Percentiles rank a stretch among this genome's conserved stretches.
phyloP scores from a whole-genome alignment of 2,113 vertebrate genomes.

The Empidonax alnorum region DNA sequence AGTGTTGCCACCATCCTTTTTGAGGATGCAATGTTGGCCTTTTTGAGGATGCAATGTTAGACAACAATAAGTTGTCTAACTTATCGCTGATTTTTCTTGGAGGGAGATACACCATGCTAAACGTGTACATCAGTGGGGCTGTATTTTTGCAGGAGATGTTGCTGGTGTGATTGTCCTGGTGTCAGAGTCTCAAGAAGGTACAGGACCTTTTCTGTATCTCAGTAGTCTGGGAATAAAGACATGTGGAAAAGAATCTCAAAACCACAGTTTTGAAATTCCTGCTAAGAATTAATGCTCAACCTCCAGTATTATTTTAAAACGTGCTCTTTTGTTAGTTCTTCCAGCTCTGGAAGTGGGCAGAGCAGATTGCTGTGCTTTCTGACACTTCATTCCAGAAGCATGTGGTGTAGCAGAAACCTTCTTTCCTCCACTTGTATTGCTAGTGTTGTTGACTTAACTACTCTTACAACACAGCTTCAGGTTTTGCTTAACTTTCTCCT shows the following conservation, averaged over 20 bases:
- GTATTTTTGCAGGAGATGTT: background rate
- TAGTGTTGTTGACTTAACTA: background rate
- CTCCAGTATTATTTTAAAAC: background rate
- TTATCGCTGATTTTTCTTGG: background rate
- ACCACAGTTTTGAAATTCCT: background rate
- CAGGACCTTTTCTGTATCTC: background rate
- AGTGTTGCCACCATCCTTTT: background rate
- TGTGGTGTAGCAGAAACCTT: background rate
- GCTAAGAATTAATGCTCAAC: background rate
- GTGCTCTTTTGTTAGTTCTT: background rate
- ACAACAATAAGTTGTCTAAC: background rate
- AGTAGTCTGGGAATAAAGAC: background rate
- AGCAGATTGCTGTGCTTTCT: background rate
- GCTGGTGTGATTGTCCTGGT: background rate
- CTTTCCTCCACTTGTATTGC: background rate
- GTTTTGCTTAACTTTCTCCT: background rate
- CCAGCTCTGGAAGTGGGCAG: background rate
- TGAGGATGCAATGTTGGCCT: background rate
- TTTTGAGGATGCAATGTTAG: background rate
- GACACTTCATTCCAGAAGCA: background rate
- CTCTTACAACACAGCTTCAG: background rate
- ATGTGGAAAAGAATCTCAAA: background rate
- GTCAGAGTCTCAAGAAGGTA: background rate
- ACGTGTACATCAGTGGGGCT: background rate
- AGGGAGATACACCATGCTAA: background rate